Evolutionary conservation across 2,888 invertebrate species (phyloP).

Genomic region (Conus canariensis): DNA sequence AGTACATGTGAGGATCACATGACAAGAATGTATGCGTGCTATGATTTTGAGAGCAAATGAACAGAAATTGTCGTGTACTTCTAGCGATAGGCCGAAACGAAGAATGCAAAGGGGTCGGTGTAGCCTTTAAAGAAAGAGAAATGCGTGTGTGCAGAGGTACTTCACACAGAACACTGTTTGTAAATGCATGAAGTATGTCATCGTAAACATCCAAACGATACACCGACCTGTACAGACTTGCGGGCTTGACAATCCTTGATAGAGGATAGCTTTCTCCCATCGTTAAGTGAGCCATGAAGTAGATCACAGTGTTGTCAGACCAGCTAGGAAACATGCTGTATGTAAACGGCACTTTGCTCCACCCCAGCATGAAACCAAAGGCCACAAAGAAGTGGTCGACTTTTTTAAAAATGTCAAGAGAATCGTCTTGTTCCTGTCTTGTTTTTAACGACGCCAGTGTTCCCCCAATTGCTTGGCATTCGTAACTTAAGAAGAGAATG

Average conservation of each 20-base stretch:
- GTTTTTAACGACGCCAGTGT: not conserved
- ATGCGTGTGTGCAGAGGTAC: no score
- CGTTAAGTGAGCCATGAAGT: not conserved
- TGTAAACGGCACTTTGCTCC: not conserved
- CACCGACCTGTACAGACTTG: not conserved
- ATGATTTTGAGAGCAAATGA: not conserved
- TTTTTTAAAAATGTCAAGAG: not conserved
- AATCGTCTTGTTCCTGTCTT: not conserved
- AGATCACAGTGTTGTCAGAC: not conserved
- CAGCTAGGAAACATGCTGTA: conserved; percentile 2
- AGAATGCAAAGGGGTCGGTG: not conserved
- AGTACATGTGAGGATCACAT: not conserved
- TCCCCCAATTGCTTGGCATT: not conserved
- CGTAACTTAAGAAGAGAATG: no score
- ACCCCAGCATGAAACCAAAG: not conserved
- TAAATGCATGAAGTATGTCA: not conserved
- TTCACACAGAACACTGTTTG: no score
- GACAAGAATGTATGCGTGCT: not conserved
- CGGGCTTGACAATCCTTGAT: no score
- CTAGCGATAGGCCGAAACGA: not conserved
- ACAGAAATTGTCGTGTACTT: not conserved
- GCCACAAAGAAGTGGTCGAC: not conserved
- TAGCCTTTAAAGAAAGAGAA: not conserved
- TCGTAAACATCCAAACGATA: not conserved
- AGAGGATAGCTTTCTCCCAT: not conserved